Evolutionary conservation across 1,140 invertebrate species (phyloP).

Genomic region (Cherax destructor): DNA sequence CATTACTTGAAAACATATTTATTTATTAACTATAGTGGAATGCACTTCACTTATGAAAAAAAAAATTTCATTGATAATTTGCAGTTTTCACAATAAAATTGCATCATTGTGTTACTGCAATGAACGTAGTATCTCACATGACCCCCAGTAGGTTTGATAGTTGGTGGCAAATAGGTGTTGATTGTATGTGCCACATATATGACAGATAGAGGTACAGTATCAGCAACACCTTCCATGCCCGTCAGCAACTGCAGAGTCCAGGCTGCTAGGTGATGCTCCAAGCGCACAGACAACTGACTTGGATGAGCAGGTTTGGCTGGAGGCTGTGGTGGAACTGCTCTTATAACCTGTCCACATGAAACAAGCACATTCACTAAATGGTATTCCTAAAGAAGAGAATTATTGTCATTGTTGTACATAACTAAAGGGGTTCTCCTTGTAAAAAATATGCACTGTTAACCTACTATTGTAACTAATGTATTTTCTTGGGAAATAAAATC

Average conservation of each 20-base stretch:
- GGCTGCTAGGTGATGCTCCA: constrained; percentile 68
- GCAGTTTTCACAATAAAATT: too few species aligned
- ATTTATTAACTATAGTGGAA: too few species aligned
- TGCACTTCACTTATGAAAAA: too few species aligned
- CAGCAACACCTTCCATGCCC: constrained; percentile 41
- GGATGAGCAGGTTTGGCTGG: constrained; percentile 70
- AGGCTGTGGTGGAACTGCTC: constrained; percentile 47
- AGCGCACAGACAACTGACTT: constrained; percentile 63
- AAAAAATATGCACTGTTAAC: too few species aligned
- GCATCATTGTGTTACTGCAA: too few species aligned
- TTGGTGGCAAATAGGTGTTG: constrained; percentile 81
- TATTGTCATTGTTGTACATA: too few species aligned
- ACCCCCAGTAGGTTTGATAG: constrained; percentile 80
- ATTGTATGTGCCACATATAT: constrained; percentile 82
- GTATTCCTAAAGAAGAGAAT: too few species aligned
- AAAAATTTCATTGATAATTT: too few species aligned
- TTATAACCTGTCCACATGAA: constrained; percentile 49
- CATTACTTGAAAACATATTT: too few species aligned
- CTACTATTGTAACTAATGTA: too few species aligned
- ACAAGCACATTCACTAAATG: background rate
- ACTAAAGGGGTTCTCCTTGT: too few species aligned
- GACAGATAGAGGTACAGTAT: constrained; percentile 81
- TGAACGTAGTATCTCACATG: constrained; percentile 72
- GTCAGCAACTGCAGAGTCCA: constrained; percentile 70
- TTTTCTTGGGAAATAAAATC: too few species aligned